phyloP scores from a whole-genome alignment of 2,888 invertebrate genomes.

The Celastrina argiolus region DNA sequence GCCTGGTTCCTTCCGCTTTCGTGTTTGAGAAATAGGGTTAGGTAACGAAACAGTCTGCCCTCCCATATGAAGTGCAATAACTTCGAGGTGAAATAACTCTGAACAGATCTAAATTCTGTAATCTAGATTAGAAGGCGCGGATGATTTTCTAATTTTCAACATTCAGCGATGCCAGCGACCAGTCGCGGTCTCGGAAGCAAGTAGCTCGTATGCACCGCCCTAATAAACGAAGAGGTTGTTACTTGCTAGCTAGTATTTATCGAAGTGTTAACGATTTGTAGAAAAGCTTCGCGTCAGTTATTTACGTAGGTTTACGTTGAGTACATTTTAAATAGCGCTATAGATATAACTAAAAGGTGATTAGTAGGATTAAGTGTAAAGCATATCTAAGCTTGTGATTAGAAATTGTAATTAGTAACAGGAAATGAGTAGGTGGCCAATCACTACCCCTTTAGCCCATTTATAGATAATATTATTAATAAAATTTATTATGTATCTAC shows the following conservation, averaged over 20 bases:
- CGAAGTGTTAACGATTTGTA: neutral
- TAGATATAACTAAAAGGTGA: neutral
- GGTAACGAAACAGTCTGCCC: no score
- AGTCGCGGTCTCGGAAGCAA: no score
- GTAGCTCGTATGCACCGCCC: neutral
- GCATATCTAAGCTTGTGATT: neutral
- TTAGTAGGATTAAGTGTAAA: neutral
- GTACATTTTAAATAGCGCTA: neutral
- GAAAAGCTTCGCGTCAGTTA: neutral
- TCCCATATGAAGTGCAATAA: no score
- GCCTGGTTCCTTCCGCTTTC: no score
- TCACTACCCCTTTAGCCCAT: neutral
- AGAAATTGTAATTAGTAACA: conserved; percentile 1
- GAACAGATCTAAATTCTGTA: no score
- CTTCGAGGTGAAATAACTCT: no score
- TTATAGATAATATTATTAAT: no score
- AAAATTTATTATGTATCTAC: no score
- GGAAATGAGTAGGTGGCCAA: neutral
- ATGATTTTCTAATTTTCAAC: no score
- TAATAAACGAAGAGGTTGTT: neutral
- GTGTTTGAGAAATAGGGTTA: no score
- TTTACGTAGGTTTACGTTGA: neutral
- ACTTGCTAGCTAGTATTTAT: neutral
- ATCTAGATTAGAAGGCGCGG: no score
- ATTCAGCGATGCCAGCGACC: no score